Evolutionary conservation across 2,113 vertebrate genomes (phyloP), one percentile per base, ranked within the genome.

Genomic region (Gobio gobio): DNA sequence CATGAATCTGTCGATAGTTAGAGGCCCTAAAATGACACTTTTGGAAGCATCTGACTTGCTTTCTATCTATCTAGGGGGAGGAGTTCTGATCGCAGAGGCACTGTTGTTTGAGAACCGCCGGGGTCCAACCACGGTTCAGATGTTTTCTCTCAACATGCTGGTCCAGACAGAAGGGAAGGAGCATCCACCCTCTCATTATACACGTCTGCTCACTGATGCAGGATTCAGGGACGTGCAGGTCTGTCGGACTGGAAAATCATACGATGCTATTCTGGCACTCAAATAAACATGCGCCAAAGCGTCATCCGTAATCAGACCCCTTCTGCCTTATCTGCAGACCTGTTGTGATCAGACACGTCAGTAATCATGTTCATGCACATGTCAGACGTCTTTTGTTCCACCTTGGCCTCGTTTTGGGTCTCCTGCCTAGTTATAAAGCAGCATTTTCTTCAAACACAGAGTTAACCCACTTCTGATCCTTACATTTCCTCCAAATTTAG

Each of bases 101-200:
- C 24, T 92, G 90, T 61, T 95, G 79, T 91, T 93, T 74, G 94
- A 95, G 85, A 94, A 93, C 90, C 89, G 87, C 2, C 87, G 90
- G 5, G 94, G 94, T 0, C 93, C 94, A 1, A 56, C 94, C 87
- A 91, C 86, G 59, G 89, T 92, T 68, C 94, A 95, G 91, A 84
- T 93, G 81, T 93, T 92, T 89, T 95, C 94, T 70, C 92, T 95
- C 80, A 95, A 94, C 92, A 95, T 95, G 94, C 86, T 95, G 90
- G 90, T 95, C 61, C 93, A 94, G 89, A 78, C 87, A 0, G 88
- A 93, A 88, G 94, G 94, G 36, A 89, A 91, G 22, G 94, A 95
- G 87, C 91, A 91, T 10, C 82, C 92, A 1, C 89, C 93, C 0
- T 94, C 93, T 1, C 82, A 93, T 45, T 95, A 95, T 86, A 87